These are phyloP conservation scores for Antennarius maculatus DNA, from an alignment of 2,797 vertebrate genomes.

Conservation along the genomic window DNA sequence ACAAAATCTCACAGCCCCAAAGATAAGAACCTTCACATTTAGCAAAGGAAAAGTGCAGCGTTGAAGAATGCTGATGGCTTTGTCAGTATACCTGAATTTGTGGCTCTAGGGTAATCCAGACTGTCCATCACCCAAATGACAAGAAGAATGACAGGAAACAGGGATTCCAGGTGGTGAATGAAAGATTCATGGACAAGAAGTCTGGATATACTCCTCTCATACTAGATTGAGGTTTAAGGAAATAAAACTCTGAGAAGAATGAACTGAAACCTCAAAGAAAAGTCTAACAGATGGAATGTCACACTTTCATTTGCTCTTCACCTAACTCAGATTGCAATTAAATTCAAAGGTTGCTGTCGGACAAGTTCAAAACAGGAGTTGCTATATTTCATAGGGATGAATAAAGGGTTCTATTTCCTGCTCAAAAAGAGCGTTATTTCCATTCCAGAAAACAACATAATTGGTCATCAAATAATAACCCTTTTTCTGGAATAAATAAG, in stretches of 20 bases:
- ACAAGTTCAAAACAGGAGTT: background rate
- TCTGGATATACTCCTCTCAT: background rate
- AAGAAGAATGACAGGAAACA: slow-evolving; percentile 2
- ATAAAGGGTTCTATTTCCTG: slow-evolving; percentile 7
- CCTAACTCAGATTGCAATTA: background rate
- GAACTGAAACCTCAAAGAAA: too few relatives aligned
- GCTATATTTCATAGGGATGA: background rate
- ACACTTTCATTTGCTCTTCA: background rate
- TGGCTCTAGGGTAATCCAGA: slow-evolving; percentile 22
- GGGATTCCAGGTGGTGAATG: background rate
- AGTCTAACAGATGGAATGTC: too few relatives aligned
- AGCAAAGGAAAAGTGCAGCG: slow-evolving; percentile 58
- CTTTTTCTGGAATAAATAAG: slow-evolving; percentile 39
- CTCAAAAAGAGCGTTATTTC: background rate
- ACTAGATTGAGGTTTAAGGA: background rate
- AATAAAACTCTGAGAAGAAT: too few relatives aligned
- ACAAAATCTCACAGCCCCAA: slow-evolving; percentile 39
- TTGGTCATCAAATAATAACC: slow-evolving; percentile 62
- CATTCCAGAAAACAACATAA: slow-evolving; percentile 43
- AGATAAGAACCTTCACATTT: slow-evolving; percentile 45
- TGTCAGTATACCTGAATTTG: slow-evolving; percentile 41
- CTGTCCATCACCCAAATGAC: slow-evolving; percentile 7
- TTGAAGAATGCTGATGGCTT: slow-evolving; percentile 32
- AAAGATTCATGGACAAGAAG: slow-evolving; percentile 14
- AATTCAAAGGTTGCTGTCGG: background rate